These are phyloP conservation scores for Cylas formicarius DNA, from an alignment of 1,140 invertebrate genomes.

Conservation along the genomic window DNA sequence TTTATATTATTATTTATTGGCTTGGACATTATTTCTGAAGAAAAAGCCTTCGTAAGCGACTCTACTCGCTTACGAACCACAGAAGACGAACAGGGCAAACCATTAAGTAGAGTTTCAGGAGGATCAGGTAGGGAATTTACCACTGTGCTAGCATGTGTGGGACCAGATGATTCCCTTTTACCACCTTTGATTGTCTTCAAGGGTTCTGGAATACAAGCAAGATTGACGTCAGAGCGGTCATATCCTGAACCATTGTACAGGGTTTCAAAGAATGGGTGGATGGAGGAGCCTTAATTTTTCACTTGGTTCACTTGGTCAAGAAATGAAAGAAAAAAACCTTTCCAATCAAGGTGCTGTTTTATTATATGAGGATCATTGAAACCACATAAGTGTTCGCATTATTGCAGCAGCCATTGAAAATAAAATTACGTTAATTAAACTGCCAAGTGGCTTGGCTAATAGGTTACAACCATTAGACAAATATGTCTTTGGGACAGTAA, in stretches of 20 bases:
- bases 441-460: constrained; percentile 20
- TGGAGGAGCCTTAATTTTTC: constrained; percentile 33
- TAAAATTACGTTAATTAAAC: constrained; percentile 15
- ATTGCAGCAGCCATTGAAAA: constrained; percentile 14
- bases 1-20: too few species aligned
- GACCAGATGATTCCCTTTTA: constrained; percentile 29
- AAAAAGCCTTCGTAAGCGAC: constrained; percentile 16
- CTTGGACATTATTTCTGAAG: too few species aligned
- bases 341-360: constrained; percentile 15
- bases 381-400: constrained; percentile 16
- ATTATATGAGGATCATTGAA: constrained; percentile 18
- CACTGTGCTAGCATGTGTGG: constrained; percentile 32
- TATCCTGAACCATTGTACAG: constrained; percentile 35
- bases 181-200: constrained; percentile 37
- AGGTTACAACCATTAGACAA: constrained; percentile 19
- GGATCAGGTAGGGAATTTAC: constrained; percentile 33
- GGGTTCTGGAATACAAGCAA: constrained; percentile 31
- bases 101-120: constrained; percentile 27
- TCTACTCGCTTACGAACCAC: constrained; percentile 8
- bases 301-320: constrained; percentile 33
- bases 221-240: constrained; percentile 29
- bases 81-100: constrained; percentile 26
- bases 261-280: constrained; percentile 35
- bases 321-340: constrained; percentile 9
- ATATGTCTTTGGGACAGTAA: constrained; percentile 20